These are phyloP conservation scores for Epinotia bilunana DNA, from an alignment of 2,888 invertebrate species.

Conservation along the genomic window DNA sequence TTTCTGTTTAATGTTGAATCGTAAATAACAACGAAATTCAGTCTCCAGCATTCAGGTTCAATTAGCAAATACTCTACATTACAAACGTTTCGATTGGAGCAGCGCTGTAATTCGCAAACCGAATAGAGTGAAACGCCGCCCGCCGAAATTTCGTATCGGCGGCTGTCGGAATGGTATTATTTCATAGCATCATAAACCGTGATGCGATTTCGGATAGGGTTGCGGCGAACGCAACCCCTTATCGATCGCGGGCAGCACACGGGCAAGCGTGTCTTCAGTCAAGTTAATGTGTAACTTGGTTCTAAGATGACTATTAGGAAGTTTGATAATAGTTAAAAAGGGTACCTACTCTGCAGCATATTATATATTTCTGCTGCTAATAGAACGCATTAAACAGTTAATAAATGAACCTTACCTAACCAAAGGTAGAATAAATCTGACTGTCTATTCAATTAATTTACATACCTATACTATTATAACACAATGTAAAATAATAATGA, in stretches of 20 bases:
- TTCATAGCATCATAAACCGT: constrained; percentile 60
- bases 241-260: constrained; percentile 55
- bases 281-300: background rate
- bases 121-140: constrained; percentile 46
- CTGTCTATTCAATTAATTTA: too few relatives aligned
- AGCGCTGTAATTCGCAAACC: constrained; percentile 11
- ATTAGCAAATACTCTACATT: constrained; percentile 26
- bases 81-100: background rate
- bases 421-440: too few relatives aligned
- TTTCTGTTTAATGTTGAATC: background rate
- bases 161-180: constrained; percentile 55
- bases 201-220: constrained; percentile 58
- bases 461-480: too few relatives aligned
- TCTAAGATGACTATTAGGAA: background rate
- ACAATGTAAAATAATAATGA: too few relatives aligned
- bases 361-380: too few relatives aligned
- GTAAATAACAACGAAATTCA: constrained; percentile 11
- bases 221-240: constrained; percentile 52
- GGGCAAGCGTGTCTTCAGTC: constrained; percentile 51
- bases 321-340: background rate
- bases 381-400: background rate
- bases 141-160: constrained; percentile 52
- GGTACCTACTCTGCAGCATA: too few relatives aligned
- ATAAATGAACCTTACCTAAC: too few relatives aligned
- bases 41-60: constrained; percentile 1